These are phyloP conservation scores for Helarctos malayanus DNA, from an alignment of 2,797 vertebrate species.

Conservation along the genomic window DNA sequence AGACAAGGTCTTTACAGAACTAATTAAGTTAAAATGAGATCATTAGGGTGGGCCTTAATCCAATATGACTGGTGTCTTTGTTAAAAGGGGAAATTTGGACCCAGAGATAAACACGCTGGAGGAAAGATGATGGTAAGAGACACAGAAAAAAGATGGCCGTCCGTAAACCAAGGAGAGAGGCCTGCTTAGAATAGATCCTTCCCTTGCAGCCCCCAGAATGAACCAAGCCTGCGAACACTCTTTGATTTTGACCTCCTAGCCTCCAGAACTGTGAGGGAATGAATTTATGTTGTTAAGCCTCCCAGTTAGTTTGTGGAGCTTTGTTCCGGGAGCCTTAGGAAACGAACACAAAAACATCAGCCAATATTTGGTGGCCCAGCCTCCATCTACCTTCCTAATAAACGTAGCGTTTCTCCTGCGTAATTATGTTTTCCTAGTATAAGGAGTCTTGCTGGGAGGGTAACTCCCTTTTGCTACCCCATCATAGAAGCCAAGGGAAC, in stretches of 20 bases:
- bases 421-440: background rate
- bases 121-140: background rate
- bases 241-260: background rate
- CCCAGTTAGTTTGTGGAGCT: background rate
- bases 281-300: background rate
- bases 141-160: background rate
- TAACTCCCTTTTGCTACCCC: background rate
- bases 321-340: background rate
- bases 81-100: background rate
- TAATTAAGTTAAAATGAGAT: background rate
- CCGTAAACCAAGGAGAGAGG: too few relatives aligned
- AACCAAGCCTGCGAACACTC: background rate
- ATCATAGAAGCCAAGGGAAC: background rate
- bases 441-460: background rate
- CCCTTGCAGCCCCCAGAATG: background rate
- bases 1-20: background rate
- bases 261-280: background rate
- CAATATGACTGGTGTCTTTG: background rate
- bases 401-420: background rate
- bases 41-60: background rate
- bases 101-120: background rate
- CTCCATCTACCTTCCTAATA: background rate
- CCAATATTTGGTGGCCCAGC: background rate
- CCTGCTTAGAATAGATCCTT: background rate
- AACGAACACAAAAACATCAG: background rate